Base-by-base conservation (phyloP, 1,140 invertebrate species). In the Heterodera schachtii region DNA sequence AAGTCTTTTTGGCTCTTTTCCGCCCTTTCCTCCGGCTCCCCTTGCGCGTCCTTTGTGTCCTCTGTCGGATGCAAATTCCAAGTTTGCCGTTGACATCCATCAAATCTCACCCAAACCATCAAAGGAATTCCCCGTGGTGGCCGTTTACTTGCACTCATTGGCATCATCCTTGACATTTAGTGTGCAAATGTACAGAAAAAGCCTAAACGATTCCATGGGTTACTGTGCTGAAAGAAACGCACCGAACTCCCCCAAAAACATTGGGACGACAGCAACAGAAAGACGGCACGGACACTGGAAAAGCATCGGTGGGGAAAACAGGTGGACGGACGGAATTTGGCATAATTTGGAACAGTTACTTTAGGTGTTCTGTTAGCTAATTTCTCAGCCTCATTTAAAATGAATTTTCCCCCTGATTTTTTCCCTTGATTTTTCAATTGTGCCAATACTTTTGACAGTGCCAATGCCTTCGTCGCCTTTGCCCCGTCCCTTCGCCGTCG, bases 1-100 rank as follows among this genome's bases (percentile, higher is more conserved):
- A 82, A 82, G 57, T 80, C 67, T 66, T 82, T 82, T 81, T 82
- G 70, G 46, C 46, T 82, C 19, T 82, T 41, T 8, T 78, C 70
- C n/a, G 66, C 77, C 31, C 70, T 82, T 21, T 19, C 74, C 43
- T n/a, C 60, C 41, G 21, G 73, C 13, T 57, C 67, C 46, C 80
- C 79, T 0, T 82, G 81, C 60, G 75, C 74, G 7, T 47, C 69
- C 7, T 46, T 78, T n/a, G 31, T 82, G 11, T 80, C 69, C 21
- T 74, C 64, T 13, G 57, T 46, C 21, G 73, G 49, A 43, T 82
- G 81, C 73, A 82, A 82, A 73, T 47, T 82, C 44, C 81, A 82
- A 57, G 57, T 64, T 64, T 13, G 11, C 57, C 13, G 4, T 1
- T 64, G 9, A 11, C 7, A 16, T 52, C 6, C 52, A 52, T 52